Evolutionary conservation across 1,140 invertebrate genomes (phyloP).

Genomic region (Panulirus ornatus): DNA sequence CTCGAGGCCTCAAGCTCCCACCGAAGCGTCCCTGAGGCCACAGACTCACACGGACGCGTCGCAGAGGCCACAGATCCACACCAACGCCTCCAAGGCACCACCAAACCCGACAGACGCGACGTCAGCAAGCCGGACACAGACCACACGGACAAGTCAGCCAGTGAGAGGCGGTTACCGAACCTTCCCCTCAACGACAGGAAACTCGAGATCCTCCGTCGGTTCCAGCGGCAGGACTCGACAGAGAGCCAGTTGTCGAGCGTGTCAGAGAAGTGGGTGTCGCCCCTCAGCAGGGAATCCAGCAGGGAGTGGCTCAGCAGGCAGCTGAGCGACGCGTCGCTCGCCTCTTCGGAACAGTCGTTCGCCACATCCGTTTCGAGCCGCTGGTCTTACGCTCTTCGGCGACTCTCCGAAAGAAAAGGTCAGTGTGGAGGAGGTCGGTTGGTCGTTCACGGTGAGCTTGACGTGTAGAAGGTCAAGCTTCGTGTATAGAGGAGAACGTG

Average conservation of each 20-base stretch:
- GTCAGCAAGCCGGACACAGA: too few relatives aligned
- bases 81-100: too few relatives aligned
- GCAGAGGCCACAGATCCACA: background rate
- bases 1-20: background rate
- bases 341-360: conserved; percentile 28
- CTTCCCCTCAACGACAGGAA: background rate
- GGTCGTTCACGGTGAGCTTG: too few relatives aligned
- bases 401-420: conserved; percentile 23
- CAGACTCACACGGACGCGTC: background rate
- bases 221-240: conserved; percentile 7
- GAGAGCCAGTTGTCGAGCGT: conserved; percentile 15
- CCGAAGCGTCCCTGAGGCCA: background rate
- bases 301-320: conserved; percentile 33
- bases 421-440: too few relatives aligned
- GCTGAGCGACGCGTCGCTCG: conserved; percentile 10
- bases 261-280: background rate
- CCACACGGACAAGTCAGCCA: too few relatives aligned
- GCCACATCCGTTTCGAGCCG: conserved; percentile 5
- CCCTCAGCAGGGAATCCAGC: too few relatives aligned
- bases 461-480: too few relatives aligned
- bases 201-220: background rate
- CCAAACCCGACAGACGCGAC: background rate
- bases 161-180: background rate
- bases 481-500: too few relatives aligned
- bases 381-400: conserved; percentile 35